Percentiles rank a stretch among this genome's conserved stretches.
Evolutionary conservation across 2,113 vertebrate genomes (phyloP).

Genomic region (Myocastor coypus): DNA sequence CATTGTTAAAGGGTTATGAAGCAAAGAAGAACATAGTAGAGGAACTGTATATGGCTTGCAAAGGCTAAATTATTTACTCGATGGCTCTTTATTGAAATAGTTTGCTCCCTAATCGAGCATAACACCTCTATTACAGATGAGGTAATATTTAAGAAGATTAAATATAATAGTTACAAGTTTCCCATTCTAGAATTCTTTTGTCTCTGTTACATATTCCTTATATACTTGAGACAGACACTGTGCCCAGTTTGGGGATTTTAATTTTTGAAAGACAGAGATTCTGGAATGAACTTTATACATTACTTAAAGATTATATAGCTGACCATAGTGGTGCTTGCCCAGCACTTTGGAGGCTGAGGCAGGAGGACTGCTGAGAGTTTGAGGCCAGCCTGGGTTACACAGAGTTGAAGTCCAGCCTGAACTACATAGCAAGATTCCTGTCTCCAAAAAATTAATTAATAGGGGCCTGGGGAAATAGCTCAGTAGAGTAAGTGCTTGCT

Average conservation of each 20-base stretch:
- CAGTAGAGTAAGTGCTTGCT: too few species aligned
- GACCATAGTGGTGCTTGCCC: background rate
- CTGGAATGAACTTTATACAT: background rate
- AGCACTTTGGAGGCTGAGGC: too few species aligned
- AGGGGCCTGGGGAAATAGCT: too few species aligned
- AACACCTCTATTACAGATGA: background rate
- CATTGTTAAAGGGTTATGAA: conserved; percentile 8
- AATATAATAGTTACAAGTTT: background rate
- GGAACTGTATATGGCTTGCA: background rate
- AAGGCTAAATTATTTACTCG: conserved; percentile 8
- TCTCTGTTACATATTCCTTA: background rate
- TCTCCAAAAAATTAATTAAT: background rate
- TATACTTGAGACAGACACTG: background rate
- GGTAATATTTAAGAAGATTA: conserved; percentile 39
- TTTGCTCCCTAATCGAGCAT: background rate
- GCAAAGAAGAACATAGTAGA: background rate
- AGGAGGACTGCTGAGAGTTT: too few species aligned
- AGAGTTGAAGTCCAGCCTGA: background rate
- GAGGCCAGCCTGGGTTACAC: too few species aligned
- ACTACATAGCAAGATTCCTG: background rate
- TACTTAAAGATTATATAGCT: conserved; percentile 23
- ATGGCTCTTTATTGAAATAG: background rate
- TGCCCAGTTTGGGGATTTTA: conserved; percentile 26
- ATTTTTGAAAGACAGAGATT: conserved; percentile 13
- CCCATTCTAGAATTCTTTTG: background rate